Conservation (phyloP, 1,140 invertebrate species). For the Pogonomyrmex californicus region DNA sequence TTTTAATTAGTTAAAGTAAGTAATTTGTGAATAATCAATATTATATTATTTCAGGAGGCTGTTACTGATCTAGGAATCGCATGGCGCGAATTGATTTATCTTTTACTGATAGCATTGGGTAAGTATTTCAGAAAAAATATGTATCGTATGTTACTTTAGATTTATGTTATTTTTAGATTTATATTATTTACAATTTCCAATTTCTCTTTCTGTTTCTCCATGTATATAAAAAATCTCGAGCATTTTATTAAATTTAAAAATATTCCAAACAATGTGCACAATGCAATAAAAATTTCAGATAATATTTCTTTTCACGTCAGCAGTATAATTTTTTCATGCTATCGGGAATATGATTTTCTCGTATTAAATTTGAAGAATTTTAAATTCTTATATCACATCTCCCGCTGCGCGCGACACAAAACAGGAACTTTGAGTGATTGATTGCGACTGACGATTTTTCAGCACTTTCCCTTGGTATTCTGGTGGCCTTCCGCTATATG, state of each 20-base stretch:
- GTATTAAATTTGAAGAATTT: slow-evolving; percentile 35
- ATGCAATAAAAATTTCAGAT: slow-evolving; percentile 5
- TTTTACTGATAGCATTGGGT: slow-evolving; percentile 89
- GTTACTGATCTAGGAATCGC: slow-evolving; percentile 88
- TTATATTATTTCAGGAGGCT: slow-evolving; percentile 87
- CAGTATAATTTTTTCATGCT: background rate
- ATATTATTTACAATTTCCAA: background rate
- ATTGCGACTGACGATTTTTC: slow-evolving; percentile 70
- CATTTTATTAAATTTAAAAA: slow-evolving; percentile 7
- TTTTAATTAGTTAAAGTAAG: slow-evolving; percentile 14
- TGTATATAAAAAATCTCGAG: background rate
- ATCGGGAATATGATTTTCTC: background rate
- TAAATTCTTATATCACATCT: slow-evolving; percentile 33
- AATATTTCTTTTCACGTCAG: background rate
- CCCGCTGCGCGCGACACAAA: background rate
- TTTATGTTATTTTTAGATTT: background rate
- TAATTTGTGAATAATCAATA: background rate
- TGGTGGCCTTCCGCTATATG: slow-evolving; percentile 89
- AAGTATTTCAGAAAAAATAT: slow-evolving; percentile 67
- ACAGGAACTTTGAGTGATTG: slow-evolving; percentile 23
- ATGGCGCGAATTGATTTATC: slow-evolving; percentile 89
- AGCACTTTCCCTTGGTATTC: slow-evolving; percentile 89
- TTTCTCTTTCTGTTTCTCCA: background rate
- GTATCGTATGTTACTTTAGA: background rate
- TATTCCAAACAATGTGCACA: background rate